Evolutionary conservation across 2,888 invertebrate genomes (phyloP).

Genomic region (Zaprionus obscuricornis): DNA sequence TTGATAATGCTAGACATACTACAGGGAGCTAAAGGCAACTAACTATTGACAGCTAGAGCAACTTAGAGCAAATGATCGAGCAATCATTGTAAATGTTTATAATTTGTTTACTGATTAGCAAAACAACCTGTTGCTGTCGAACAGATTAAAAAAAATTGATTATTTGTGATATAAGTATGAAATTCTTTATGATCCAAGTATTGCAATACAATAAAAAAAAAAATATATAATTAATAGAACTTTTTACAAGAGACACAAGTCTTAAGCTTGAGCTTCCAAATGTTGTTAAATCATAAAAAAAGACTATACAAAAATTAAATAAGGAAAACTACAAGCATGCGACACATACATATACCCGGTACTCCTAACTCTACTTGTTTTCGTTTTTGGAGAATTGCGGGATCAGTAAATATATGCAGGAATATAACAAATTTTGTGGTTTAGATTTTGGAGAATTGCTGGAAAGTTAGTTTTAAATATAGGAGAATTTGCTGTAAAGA

Average conservation of each 20-base stretch:
- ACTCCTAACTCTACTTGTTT: too few species aligned
- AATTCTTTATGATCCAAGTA: conserved; percentile 23
- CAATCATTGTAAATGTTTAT: conserved; percentile 65
- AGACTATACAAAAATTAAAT: background rate
- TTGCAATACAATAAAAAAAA: conserved; percentile 8
- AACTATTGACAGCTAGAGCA: too few species aligned
- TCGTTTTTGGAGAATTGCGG: too few species aligned
- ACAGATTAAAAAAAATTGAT: conserved; percentile 46
- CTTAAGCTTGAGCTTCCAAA: background rate
- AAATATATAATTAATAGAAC: background rate
- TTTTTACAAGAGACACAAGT: conserved; percentile 11
- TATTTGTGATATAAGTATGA: conserved; percentile 48
- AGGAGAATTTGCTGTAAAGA: too few species aligned
- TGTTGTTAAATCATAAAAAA: background rate
- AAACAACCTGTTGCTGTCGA: background rate
- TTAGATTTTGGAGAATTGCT: too few species aligned
- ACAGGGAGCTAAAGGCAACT: too few species aligned
- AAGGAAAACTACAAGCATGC: too few species aligned
- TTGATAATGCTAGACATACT: conserved; percentile 48
- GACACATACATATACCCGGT: too few species aligned
- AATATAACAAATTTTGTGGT: too few species aligned
- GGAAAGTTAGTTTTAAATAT: too few species aligned
- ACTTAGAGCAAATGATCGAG: too few species aligned
- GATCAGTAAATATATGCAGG: too few species aligned
- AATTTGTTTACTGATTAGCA: conserved; percentile 68